Percentiles rank a stretch among this genome's conserved stretches.
Conservation (phyloP, 2,113 vertebrate genomes). For the Grantiella picta region DNA sequence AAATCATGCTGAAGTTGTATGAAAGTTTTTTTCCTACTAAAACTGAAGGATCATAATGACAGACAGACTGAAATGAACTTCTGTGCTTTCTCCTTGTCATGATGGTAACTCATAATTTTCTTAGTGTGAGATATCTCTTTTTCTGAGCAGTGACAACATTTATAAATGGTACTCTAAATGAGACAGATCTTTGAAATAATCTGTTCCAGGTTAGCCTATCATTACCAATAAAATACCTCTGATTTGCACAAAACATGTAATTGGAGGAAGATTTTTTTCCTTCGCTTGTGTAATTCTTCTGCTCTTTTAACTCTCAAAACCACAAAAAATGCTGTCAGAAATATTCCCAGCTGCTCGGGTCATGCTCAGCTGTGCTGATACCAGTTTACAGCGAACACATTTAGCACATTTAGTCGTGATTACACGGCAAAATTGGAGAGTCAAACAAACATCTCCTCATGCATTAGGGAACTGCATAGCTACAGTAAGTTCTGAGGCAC, state of each 20-base stretch:
- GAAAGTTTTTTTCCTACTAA: not conserved
- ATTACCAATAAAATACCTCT: conserved; percentile 53
- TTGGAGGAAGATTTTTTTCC: not conserved
- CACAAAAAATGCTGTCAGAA: not conserved
- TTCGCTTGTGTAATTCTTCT: not conserved
- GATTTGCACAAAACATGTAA: conserved; percentile 27
- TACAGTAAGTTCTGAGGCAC: not conserved
- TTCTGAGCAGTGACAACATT: not conserved
- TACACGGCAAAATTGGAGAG: not conserved
- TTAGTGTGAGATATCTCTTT: not conserved
- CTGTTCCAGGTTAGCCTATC: conserved; percentile 52
- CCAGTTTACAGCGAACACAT: not conserved
- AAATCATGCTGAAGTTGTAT: not conserved
- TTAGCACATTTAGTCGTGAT: not conserved
- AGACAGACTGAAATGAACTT: not conserved
- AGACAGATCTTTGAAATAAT: conserved; percentile 13
- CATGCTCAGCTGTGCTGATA: not conserved
- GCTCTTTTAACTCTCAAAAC: conserved; percentile 25
- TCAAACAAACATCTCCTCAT: not conserved
- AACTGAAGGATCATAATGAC: not conserved
- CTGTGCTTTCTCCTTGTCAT: not conserved
- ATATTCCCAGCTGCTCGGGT: not conserved
- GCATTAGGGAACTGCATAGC: not conserved
- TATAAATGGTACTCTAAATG: not conserved
- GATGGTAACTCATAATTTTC: not conserved